phyloP scores from a whole-genome alignment of 2,797 vertebrate genomes.

The Falco biarmicus region DNA sequence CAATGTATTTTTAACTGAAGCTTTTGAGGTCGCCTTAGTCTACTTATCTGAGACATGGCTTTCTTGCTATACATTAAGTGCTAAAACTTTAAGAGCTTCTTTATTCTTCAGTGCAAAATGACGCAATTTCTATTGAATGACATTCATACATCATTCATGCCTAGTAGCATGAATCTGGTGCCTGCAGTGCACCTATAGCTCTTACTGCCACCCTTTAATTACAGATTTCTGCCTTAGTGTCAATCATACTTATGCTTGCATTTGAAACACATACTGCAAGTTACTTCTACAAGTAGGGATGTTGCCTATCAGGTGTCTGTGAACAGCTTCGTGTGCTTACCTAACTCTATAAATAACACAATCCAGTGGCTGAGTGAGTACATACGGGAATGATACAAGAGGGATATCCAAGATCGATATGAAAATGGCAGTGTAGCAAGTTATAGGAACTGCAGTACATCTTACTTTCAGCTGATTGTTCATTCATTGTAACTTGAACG shows the following conservation, averaged over 20 bases:
- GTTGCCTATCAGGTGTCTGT: background rate
- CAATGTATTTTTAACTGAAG: background rate
- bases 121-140: background rate
- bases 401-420: background rate
- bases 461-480: background rate
- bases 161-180: background rate
- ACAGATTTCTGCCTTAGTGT: background rate
- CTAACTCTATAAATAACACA: background rate
- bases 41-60: background rate
- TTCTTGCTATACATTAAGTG: background rate
- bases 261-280: background rate
- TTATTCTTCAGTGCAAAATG: background rate
- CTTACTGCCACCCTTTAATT: background rate
- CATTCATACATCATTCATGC: background rate
- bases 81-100: background rate
- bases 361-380: background rate
- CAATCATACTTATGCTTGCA: background rate
- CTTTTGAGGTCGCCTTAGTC: background rate
- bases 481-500: accelerated
- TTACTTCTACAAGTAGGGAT: background rate
- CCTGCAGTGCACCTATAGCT: background rate
- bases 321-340: background rate
- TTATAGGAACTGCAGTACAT: background rate
- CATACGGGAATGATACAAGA: background rate
- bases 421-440: background rate